phyloP scores from a whole-genome alignment of 1,140 invertebrate species.

The honey bee (Apis mellifera) region DNA sequence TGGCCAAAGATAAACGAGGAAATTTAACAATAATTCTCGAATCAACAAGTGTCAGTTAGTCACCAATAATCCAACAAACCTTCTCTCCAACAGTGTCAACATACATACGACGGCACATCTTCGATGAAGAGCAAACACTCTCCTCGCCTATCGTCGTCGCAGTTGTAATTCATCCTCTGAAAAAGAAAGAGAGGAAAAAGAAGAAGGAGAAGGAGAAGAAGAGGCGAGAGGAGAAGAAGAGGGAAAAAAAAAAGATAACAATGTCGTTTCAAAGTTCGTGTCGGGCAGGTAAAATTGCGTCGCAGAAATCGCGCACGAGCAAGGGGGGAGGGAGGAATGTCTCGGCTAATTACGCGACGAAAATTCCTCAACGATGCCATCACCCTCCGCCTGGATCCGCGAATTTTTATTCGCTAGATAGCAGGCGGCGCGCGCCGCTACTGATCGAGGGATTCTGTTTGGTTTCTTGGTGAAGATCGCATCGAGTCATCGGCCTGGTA shows the following conservation, averaged over 20 bases:
- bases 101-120: neutral
- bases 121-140: neutral
- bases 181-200: neutral
- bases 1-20: too few relatives aligned
- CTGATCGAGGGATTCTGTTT: neutral
- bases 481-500: constrained; percentile 45
- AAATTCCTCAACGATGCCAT: constrained; percentile 5
- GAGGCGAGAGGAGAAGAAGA: too few relatives aligned
- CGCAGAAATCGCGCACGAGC: neutral
- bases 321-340: too few relatives aligned
- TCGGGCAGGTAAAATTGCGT: neutral
- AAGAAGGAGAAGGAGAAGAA: neutral
- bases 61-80: neutral
- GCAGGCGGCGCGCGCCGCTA: neutral
- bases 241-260: too few relatives aligned
- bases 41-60: neutral
- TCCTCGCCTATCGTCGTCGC: too few relatives aligned
- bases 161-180: neutral
- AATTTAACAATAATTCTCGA: too few relatives aligned
- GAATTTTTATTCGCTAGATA: neutral
- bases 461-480: neutral
- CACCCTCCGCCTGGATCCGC: constrained; percentile 10
- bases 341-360: neutral
- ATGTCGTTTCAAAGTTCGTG: neutral
- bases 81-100: neutral